phyloP scores from a whole-genome alignment of 2,797 vertebrate genomes.

The Neomorphus geoffroyi region DNA sequence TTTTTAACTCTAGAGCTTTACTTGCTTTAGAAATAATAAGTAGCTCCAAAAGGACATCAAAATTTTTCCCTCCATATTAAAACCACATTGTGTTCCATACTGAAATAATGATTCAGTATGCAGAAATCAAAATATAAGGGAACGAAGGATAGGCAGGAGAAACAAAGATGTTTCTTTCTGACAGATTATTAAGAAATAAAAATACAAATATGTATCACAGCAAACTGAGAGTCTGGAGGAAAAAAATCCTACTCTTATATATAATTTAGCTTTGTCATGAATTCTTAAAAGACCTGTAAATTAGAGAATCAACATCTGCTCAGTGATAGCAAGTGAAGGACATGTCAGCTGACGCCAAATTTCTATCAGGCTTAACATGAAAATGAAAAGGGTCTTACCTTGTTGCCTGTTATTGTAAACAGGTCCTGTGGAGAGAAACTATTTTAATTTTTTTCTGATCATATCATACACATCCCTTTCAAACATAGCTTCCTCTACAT shows the following conservation, averaged over 20 bases:
- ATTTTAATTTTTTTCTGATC: neutral
- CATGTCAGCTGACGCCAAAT: neutral
- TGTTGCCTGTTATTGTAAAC: neutral
- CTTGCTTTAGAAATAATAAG: neutral
- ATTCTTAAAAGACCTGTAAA: conserved; percentile 50
- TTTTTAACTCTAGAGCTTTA: neutral
- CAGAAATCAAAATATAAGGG: neutral
- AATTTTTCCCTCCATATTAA: neutral
- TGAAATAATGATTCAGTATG: neutral
- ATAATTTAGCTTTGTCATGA: conserved; percentile 41
- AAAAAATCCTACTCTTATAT: neutral
- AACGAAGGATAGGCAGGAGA: neutral
- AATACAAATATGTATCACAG: neutral
- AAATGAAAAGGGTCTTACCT: neutral
- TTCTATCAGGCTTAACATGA: neutral
- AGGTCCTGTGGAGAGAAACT: neutral
- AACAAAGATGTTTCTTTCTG: neutral
- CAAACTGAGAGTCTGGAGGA: neutral
- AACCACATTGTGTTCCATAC: neutral
- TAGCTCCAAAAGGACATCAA: neutral
- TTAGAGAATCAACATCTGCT: conserved; percentile 48
- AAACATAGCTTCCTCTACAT: neutral
- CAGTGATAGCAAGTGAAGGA: conserved; percentile 36
- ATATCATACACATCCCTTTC: neutral
- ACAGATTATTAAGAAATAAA: neutral